Evolutionary conservation across 2,113 vertebrate genomes (phyloP).

Genomic region (Gymnogyps californianus): DNA sequence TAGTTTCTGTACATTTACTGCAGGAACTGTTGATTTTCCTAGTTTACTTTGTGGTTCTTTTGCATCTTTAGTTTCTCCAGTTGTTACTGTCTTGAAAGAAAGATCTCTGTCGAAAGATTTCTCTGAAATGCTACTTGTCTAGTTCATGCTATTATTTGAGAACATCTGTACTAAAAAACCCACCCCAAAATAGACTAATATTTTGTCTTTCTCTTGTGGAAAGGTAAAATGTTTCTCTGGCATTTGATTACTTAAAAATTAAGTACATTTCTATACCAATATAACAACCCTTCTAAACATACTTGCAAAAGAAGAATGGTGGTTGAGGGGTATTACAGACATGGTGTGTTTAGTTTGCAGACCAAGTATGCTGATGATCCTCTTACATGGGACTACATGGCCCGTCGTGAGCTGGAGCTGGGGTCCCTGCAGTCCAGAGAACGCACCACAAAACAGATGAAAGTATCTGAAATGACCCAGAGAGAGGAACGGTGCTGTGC

Average conservation of each 20-base stretch:
- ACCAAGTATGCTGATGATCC: conserved; percentile 75
- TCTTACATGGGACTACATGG: conserved; percentile 90
- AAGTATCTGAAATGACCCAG: conserved; percentile 72
- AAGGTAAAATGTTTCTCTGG: neutral
- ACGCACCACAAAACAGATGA: conserved; percentile 70
- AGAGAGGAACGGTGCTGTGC: conserved; percentile 84
- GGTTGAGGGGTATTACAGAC: neutral
- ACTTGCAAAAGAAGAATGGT: neutral
- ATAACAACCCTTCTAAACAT: neutral
- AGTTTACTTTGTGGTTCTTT: neutral
- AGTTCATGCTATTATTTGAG: neutral
- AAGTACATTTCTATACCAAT: neutral
- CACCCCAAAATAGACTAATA: neutral
- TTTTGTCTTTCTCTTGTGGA: neutral
- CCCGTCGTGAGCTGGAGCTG: conserved; percentile 82
- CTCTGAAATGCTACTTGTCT: neutral
- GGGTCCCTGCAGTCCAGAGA: conserved; percentile 44
- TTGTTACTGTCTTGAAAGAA: neutral
- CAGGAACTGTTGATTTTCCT: neutral
- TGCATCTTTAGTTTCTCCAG: neutral
- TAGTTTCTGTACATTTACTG: neutral
- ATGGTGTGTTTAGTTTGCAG: conserved; percentile 79
- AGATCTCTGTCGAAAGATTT: neutral
- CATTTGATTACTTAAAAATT: neutral
- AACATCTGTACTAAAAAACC: neutral